A percentile compares a stretch with the other conserved stretches of the same genome.
phyloP scores from a whole-genome alignment of 2,113 vertebrate genomes.

The Myotis yumanensis region DNA sequence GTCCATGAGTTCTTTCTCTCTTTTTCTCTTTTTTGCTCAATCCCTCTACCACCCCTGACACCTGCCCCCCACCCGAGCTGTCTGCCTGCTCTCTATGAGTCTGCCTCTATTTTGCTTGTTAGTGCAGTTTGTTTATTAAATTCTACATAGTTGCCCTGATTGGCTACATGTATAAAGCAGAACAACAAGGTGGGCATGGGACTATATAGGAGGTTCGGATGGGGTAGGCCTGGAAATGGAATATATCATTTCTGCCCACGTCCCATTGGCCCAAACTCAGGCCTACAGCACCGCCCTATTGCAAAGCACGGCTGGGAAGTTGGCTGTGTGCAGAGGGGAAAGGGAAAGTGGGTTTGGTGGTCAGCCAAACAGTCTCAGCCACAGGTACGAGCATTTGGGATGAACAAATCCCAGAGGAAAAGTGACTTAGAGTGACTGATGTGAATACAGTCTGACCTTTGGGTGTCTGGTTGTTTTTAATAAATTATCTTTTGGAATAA shows the following conservation, averaged over 20 bases:
- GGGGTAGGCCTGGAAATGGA: neutral
- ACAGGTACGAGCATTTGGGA: neutral
- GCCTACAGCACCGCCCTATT: neutral
- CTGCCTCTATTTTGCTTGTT: neutral
- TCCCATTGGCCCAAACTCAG: neutral
- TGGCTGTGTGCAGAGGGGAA: neutral
- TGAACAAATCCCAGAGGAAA: neutral
- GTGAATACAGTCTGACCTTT: slow-evolving; percentile 19
- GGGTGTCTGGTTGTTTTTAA: slow-evolving; percentile 39
- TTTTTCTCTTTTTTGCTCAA: neutral
- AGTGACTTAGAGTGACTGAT: neutral
- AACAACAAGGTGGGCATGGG: neutral
- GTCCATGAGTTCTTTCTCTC: neutral
- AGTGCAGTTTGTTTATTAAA: neutral
- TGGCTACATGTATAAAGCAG: neutral
- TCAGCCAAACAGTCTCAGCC: neutral
- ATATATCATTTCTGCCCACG: neutral
- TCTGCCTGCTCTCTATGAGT: neutral
- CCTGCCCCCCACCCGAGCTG: neutral
- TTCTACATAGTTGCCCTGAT: neutral
- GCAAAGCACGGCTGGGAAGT: slow-evolving; percentile 26
- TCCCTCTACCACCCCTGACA: neutral
- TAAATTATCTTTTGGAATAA: slow-evolving; percentile 47
- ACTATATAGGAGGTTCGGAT: neutral
- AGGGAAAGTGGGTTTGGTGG: slow-evolving; percentile 21